Conservation (phyloP, 2,797 vertebrate genomes). For the Manis javanica region DNA sequence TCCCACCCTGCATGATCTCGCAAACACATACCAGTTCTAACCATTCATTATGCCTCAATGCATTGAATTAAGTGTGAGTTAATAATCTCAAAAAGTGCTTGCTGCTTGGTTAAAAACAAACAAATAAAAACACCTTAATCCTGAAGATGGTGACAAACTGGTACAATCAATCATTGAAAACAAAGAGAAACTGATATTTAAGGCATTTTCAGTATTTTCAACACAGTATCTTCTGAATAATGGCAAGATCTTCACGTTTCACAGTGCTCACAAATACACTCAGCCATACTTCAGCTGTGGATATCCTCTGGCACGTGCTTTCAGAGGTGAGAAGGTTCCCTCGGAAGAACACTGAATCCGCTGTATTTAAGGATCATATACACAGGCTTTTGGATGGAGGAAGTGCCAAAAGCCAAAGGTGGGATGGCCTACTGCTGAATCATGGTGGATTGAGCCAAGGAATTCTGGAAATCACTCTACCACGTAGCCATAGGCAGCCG, state of each 20-base stretch:
- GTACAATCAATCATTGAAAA: neutral
- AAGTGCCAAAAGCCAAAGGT: neutral
- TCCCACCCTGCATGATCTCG: neutral
- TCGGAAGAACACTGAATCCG: neutral
- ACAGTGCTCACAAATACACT: accelerated
- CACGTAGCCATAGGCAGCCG: neutral
- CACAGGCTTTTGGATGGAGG: neutral
- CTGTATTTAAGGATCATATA: neutral
- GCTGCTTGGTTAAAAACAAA: neutral
- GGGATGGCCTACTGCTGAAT: neutral
- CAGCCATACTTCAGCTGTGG: neutral
- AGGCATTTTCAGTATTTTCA: neutral
- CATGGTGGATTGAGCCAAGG: neutral
- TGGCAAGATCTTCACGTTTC: neutral
- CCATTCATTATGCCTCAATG: neutral
- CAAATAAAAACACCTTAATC: neutral
- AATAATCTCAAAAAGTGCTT: neutral
- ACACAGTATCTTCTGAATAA: neutral
- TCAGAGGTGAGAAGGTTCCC: neutral
- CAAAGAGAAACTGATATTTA: neutral
- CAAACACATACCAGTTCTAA: neutral
- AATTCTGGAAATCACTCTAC: neutral
- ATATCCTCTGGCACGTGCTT: neutral
- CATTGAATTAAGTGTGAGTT: neutral
- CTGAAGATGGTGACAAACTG: neutral